Percentiles rank a stretch among this genome's conserved stretches.
Conservation (phyloP, 1,140 invertebrate species). For the Camponotus pennsylvanicus region DNA sequence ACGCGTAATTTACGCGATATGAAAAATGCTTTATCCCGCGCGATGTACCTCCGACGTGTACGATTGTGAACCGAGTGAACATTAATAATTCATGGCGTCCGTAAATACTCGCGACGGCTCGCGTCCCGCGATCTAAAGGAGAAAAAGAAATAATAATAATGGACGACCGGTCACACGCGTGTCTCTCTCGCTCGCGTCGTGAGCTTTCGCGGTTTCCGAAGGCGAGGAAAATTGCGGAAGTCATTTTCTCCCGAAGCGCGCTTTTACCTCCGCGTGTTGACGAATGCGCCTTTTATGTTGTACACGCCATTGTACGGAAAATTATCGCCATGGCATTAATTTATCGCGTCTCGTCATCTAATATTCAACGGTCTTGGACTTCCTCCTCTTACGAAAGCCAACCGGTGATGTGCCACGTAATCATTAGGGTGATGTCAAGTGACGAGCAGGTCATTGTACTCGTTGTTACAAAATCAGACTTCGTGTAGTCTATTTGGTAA, state of each 20-base stretch:
- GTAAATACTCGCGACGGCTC: slow-evolving; percentile 63
- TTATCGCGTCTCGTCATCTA: slow-evolving; percentile 62
- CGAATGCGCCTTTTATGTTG: neutral
- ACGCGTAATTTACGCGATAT: slow-evolving; percentile 58
- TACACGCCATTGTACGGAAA: neutral
- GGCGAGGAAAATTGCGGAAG: slow-evolving; percentile 52
- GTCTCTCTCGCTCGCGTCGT: neutral
- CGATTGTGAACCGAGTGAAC: slow-evolving; percentile 33
- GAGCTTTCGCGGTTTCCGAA: slow-evolving; percentile 60
- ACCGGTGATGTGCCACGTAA: slow-evolving; percentile 7
- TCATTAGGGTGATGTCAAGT: slow-evolving; percentile 20
- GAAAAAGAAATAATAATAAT: neutral
- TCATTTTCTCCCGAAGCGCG: neutral
- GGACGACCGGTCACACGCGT: neutral
- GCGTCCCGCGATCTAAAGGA: slow-evolving; percentile 60
- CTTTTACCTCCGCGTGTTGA: neutral
- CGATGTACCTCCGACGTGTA: slow-evolving; percentile 16
- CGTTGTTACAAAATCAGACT: neutral
- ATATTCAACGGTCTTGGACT: slow-evolving; percentile 40
- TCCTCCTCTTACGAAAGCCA: slow-evolving; percentile 25
- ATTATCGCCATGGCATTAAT: neutral
- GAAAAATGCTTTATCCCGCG: slow-evolving; percentile 59
- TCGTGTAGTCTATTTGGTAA: no score
- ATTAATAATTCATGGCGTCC: slow-evolving; percentile 73
- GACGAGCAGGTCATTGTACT: neutral